A percentile compares a stretch with the other conserved stretches of the same genome.
Conservation (phyloP, 2,888 invertebrate species). For the Ophion ellenae region DNA sequence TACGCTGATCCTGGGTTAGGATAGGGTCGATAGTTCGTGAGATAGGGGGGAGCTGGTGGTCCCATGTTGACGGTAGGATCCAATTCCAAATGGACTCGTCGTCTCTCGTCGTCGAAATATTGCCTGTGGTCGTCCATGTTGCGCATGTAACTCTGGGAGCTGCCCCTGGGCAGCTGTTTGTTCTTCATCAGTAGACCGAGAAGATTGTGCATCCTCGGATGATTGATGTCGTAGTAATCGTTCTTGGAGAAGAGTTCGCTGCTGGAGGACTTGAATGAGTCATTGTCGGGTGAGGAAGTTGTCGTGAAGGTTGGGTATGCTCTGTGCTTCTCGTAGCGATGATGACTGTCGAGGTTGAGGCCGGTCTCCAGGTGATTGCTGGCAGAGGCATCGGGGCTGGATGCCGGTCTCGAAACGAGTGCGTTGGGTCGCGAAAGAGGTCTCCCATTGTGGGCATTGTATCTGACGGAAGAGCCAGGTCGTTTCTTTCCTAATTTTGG, state of each 20-base stretch:
- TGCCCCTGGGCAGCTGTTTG: slow-evolving; percentile 77
- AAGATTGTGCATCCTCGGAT: slow-evolving; percentile 80
- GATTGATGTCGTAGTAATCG: slow-evolving; percentile 75
- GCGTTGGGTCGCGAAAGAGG: slow-evolving; percentile 67
- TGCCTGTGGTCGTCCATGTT: slow-evolving; percentile 72
- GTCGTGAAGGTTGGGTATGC: slow-evolving; percentile 75
- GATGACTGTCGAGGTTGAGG: slow-evolving; percentile 53
- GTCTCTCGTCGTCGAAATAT: slow-evolving; percentile 74
- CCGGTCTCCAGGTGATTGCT: slow-evolving; percentile 67
- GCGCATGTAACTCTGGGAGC: slow-evolving; percentile 68
- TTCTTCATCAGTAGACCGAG: slow-evolving; percentile 81
- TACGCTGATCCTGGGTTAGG: slow-evolving; percentile 18
- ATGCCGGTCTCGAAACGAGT: slow-evolving; percentile 65
- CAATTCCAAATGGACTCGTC: slow-evolving; percentile 71
- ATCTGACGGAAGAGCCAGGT: slow-evolving; percentile 52
- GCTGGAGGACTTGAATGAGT: slow-evolving; percentile 57
- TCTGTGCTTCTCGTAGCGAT: slow-evolving; percentile 67
- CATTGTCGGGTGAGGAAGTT: slow-evolving; percentile 68
- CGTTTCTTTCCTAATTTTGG: slow-evolving; percentile 76
- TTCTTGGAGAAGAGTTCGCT: slow-evolving; percentile 67
- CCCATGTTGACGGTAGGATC: slow-evolving; percentile 64
- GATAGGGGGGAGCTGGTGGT: slow-evolving; percentile 42
- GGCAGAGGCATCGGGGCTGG: slow-evolving; percentile 71
- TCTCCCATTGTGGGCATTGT: slow-evolving; percentile 65
- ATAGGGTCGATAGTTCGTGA: slow-evolving; percentile 32